Evolutionary conservation across 2,797 vertebrate species (phyloP).

Genomic region (Eospalax fontanierii): DNA sequence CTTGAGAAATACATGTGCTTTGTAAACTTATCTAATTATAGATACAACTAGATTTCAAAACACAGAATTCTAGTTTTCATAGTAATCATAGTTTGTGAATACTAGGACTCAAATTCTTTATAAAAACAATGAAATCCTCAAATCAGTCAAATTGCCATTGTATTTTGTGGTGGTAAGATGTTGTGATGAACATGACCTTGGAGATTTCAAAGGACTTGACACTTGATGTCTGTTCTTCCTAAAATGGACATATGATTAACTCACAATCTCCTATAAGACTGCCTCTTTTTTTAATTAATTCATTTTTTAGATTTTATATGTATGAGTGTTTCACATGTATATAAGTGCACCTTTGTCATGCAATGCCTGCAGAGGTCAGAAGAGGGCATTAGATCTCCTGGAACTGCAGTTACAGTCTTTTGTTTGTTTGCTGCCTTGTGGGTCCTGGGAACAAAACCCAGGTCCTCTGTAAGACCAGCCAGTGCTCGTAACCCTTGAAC

Average conservation of each 20-base stretch:
- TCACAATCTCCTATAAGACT: neutral
- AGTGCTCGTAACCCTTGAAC: no score
- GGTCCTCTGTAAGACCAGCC: no score
- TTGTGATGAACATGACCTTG: neutral
- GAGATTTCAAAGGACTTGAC: neutral
- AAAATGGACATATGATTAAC: neutral
- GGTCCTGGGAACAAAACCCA: no score
- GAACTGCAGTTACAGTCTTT: no score
- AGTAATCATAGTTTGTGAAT: neutral
- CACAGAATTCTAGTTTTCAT: neutral
- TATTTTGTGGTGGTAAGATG: neutral
- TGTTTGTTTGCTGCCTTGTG: no score
- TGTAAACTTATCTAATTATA: neutral
- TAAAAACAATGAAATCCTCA: neutral
- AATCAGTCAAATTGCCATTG: neutral
- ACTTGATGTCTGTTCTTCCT: neutral
- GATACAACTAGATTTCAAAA: conserved; percentile 16
- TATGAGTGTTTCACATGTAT: no score
- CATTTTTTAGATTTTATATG: no score
- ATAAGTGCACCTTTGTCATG: no score
- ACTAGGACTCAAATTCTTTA: neutral
- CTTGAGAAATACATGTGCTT: neutral
- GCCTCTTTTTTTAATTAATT: neutral
- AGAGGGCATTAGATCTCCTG: no score
- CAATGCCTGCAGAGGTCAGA: no score